phyloP scores from a whole-genome alignment of 2,113 vertebrate genomes.

The Nothocercus nigrocapillus region DNA sequence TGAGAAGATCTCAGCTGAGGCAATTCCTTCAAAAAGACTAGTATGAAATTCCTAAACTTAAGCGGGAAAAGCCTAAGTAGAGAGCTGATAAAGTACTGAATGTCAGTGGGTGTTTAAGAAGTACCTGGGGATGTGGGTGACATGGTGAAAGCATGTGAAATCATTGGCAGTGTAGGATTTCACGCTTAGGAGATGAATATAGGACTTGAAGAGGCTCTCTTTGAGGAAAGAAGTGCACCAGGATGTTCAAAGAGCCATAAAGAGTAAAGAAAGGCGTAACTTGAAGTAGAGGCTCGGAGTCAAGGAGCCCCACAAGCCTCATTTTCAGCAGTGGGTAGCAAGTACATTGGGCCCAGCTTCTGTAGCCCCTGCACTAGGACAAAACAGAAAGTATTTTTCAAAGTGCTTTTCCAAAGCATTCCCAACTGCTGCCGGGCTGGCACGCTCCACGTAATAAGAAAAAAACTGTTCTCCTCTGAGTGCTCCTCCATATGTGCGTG shows the following conservation, averaged over 20 bases:
- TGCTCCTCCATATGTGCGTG: not conserved
- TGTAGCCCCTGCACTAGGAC: not conserved
- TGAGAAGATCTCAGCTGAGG: constrained; percentile 42
- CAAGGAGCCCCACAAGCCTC: not conserved
- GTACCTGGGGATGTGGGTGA: not conserved
- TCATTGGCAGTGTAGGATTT: not conserved
- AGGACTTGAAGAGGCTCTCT: not conserved
- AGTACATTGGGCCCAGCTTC: not conserved
- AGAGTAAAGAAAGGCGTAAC: not conserved
- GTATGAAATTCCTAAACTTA: not conserved
- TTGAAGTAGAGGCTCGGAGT: not conserved
- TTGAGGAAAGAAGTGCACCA: not conserved
- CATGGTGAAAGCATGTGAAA: not conserved
- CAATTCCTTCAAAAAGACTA: constrained; percentile 10
- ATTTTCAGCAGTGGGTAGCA: not conserved
- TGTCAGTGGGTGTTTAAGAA: not conserved
- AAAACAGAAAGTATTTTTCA: constrained; percentile 54
- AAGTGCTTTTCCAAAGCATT: not conserved
- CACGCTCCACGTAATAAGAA: not conserved
- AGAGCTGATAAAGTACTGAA: not conserved
- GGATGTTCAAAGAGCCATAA: not conserved
- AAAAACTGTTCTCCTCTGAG: not conserved
- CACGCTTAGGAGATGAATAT: not conserved
- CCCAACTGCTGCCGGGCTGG: not conserved
- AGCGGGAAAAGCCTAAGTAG: not conserved